Evolutionary conservation across 2,797 vertebrate genomes (phyloP).

Genomic region (Glossophaga mutica): DNA sequence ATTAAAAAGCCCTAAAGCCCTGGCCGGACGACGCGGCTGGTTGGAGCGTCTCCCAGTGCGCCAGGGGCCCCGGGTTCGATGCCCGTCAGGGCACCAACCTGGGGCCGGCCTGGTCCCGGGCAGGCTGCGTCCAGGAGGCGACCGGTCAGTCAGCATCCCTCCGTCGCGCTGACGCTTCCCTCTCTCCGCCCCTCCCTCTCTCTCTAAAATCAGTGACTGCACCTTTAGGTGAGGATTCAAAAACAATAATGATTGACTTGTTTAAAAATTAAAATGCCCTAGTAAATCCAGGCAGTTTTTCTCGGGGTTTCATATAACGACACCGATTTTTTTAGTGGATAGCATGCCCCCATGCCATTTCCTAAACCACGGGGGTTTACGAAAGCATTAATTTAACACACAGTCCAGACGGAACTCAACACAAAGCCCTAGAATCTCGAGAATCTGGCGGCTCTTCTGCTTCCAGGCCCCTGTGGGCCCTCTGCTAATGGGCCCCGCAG

Average conservation of each 20-base stretch:
- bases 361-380: neutral
- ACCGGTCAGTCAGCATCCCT: rapidly evolving
- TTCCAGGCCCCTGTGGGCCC: neutral
- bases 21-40: no score
- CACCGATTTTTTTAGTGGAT: neutral
- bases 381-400: neutral
- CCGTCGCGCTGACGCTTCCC: no score
- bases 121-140: no score
- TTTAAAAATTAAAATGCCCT: neutral
- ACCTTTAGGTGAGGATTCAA: no score
- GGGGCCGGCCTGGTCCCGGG: no score
- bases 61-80: no score
- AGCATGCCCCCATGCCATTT: neutral
- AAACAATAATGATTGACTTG: no score
- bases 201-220: no score
- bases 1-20: neutral
- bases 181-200: no score
- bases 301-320: neutral
- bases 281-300: neutral
- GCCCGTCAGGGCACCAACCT: no score
- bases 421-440: neutral
- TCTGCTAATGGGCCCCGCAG: neutral
- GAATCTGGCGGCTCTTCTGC: neutral
- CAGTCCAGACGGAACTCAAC: neutral
- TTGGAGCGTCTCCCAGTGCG: no score